Conservation (phyloP, 2,888 invertebrate species). For the Sarcophaga rosellei region DNA sequence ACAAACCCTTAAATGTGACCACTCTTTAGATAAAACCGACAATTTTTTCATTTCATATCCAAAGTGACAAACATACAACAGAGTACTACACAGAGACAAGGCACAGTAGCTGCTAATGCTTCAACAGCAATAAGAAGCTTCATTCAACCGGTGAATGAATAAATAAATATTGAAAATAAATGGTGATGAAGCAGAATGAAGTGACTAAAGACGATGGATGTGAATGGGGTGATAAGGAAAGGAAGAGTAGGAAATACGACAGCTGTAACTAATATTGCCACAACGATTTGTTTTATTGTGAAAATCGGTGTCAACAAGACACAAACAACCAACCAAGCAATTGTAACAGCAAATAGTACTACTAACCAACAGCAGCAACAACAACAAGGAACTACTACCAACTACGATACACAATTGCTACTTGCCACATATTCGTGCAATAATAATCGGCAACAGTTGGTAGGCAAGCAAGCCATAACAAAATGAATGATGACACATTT, state of each 20-base stretch:
- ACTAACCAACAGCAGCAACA: background rate
- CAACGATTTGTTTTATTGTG: slow-evolving; percentile 63
- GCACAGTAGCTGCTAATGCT: background rate
- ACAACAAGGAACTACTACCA: background rate
- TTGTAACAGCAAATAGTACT: slow-evolving; percentile 25
- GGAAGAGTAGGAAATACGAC: background rate
- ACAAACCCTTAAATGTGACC: no score
- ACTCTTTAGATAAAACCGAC: no score
- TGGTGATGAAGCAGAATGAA: slow-evolving; percentile 2
- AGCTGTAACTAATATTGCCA: slow-evolving; percentile 13
- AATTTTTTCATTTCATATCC: slow-evolving; percentile 54
- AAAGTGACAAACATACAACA: slow-evolving; percentile 52
- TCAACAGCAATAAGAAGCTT: slow-evolving; percentile 31
- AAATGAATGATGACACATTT: slow-evolving; percentile 67
- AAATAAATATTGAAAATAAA: background rate
- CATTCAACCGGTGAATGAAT: slow-evolving; percentile 14
- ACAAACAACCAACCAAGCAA: slow-evolving; percentile 42
- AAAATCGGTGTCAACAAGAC: slow-evolving; percentile 74
- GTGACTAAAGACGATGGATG: background rate
- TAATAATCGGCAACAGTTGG: background rate
- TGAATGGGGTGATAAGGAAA: background rate
- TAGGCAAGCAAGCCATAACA: slow-evolving; percentile 31
- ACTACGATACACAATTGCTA: background rate
- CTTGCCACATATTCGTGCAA: slow-evolving; percentile 35
- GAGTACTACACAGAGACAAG: background rate